These are phyloP conservation scores for Platycercus adscitus DNA, from an alignment of 2,113 vertebrate species.

Conservation along the genomic window DNA sequence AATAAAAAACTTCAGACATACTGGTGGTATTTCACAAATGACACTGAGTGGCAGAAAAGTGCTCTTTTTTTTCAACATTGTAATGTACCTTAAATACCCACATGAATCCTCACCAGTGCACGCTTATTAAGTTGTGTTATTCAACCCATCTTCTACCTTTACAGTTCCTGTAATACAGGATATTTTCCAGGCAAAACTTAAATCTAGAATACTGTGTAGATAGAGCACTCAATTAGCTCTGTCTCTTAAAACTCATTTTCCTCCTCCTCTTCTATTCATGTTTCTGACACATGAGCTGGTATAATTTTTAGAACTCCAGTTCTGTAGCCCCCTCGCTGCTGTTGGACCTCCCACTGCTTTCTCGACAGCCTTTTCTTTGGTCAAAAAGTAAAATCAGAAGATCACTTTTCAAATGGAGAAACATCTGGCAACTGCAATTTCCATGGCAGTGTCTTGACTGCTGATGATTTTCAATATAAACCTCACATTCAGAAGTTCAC, in stretches of 20 bases:
- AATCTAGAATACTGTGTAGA: background rate
- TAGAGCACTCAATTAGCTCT: slow-evolving; percentile 8
- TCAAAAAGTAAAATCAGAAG: slow-evolving; percentile 2
- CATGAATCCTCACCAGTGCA: background rate
- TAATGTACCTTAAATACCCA: background rate
- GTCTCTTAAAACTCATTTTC: slow-evolving; percentile 34
- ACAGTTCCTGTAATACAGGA: background rate
- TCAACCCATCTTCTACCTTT: slow-evolving; percentile 6
- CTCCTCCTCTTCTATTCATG: slow-evolving; percentile 35
- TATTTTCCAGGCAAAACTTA: slow-evolving; percentile 53
- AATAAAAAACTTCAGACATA: background rate
- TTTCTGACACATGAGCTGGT: background rate
- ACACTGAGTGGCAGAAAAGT: background rate
- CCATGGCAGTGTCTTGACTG: background rate
- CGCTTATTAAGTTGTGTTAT: background rate
- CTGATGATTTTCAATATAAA: background rate
- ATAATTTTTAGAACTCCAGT: slow-evolving; percentile 10
- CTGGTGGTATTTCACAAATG: background rate
- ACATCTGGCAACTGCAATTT: slow-evolving; percentile 33
- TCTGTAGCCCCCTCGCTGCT: slow-evolving; percentile 5
- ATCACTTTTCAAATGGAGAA: slow-evolving; percentile 19
- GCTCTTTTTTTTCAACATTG: background rate
- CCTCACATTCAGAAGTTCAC: background rate
- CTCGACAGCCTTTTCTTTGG: slow-evolving; percentile 7
- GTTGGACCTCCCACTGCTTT: slow-evolving; percentile 17